Evolutionary conservation across 2,113 vertebrate species (phyloP).

Genomic region (Anolis sagrei): DNA sequence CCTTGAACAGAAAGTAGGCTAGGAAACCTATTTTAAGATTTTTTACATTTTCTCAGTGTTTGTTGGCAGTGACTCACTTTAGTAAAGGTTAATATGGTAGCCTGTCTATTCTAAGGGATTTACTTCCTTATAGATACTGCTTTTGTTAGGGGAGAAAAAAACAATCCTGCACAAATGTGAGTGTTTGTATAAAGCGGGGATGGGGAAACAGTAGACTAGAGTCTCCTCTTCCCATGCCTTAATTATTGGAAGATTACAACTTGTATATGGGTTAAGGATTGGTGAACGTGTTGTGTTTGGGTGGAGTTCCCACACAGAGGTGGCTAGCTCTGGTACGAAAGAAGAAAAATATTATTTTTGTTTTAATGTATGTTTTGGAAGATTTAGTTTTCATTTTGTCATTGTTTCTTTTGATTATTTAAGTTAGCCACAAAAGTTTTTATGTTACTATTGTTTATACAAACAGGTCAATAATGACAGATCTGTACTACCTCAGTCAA

Average conservation of each 20-base stretch:
- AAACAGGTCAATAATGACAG: constrained; percentile 94
- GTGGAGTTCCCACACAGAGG: neutral
- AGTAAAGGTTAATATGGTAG: neutral
- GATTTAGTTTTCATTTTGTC: constrained; percentile 15
- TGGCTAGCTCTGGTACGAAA: neutral
- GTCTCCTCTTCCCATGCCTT: neutral
- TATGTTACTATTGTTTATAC: constrained; percentile 37
- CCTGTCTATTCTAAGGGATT: neutral
- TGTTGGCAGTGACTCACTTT: neutral
- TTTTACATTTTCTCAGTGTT: neutral
- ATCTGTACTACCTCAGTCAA: constrained; percentile 99
- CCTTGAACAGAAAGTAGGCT: neutral
- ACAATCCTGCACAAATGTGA: neutral
- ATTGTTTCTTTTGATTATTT: constrained; percentile 24
- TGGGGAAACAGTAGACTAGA: no score
- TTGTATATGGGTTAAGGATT: neutral
- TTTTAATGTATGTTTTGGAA: neutral
- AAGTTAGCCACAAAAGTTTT: constrained; percentile 22
- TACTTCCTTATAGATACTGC: neutral
- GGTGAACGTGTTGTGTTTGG: neutral
- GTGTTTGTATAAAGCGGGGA: neutral
- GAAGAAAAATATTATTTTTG: neutral
- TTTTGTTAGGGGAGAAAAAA: neutral
- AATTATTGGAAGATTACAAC: neutral
- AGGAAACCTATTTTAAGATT: neutral